Conservation (phyloP, 2,888 invertebrate species). For the Loripinus fragilis region DNA sequence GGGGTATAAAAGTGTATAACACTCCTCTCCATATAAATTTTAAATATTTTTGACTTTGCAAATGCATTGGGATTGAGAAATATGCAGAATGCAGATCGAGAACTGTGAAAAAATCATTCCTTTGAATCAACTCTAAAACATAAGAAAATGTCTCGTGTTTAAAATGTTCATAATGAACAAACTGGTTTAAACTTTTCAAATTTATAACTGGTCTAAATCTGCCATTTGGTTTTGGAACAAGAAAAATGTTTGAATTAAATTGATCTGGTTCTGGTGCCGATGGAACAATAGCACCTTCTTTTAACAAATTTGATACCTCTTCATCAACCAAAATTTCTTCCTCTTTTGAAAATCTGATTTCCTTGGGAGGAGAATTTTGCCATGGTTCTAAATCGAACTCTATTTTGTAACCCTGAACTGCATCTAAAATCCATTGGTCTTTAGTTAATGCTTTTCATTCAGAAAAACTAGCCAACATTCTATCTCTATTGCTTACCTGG, state of each 20-base stretch:
- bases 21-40: conserved; percentile 27
- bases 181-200: conserved; percentile 20
- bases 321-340: conserved; percentile 9
- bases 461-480: neutral
- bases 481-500: neutral
- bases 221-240: conserved; percentile 15
- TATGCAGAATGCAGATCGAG: conserved; percentile 26
- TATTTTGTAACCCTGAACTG: neutral
- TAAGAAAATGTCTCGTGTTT: conserved; percentile 13
- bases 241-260: conserved; percentile 23
- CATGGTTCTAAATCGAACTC: conserved; percentile 5
- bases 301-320: neutral
- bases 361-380: neutral
- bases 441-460: conserved; percentile 2
- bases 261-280: neutral
- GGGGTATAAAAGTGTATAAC: conserved; percentile 33
- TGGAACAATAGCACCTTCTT: neutral
- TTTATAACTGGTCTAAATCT: conserved; percentile 32
- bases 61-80: conserved; percentile 27
- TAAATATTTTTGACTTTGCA: conserved; percentile 24
- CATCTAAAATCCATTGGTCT: conserved; percentile 15
- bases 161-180: conserved; percentile 27
- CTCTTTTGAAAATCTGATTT: conserved; percentile 13
- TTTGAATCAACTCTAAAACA: conserved; percentile 20
- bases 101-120: conserved; percentile 35